Conservation (phyloP, 1,140 invertebrate genomes). For the Aphaenogaster floridana region DNA sequence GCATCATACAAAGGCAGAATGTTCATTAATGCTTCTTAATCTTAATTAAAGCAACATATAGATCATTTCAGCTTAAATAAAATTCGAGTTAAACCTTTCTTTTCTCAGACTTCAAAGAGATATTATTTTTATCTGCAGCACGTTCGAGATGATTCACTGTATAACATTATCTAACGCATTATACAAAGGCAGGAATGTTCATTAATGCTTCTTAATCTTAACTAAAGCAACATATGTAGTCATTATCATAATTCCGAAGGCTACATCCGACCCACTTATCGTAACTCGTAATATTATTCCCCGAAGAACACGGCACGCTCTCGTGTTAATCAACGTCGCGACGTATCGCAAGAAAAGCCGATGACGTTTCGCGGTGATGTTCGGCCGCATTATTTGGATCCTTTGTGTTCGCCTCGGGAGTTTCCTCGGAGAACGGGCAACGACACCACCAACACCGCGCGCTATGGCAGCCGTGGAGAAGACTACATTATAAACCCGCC, state of each 20-base stretch:
- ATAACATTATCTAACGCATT: background rate
- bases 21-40: background rate
- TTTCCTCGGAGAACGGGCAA: constrained; percentile 55
- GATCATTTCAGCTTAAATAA: constrained; percentile 3
- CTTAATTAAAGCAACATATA: background rate
- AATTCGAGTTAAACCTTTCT: background rate
- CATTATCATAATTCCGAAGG: constrained; percentile 31
- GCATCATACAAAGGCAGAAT: background rate
- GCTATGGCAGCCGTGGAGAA: constrained; percentile 48
- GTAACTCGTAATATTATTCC: constrained; percentile 6
- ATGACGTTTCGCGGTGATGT: constrained; percentile 49
- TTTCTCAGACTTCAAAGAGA: background rate
- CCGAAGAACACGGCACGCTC: background rate
- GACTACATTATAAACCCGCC: constrained; percentile 58
- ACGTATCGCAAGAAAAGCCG: constrained; percentile 38
- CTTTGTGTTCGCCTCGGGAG: constrained; percentile 53
- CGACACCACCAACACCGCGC: constrained; percentile 45
- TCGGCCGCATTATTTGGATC: constrained; percentile 50
- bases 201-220: background rate
- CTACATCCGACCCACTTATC: constrained; percentile 21
- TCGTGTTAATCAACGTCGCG: constrained; percentile 41
- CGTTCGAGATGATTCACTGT: background rate
- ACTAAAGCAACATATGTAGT: background rate
- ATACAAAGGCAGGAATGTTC: background rate
- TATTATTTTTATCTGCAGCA: background rate